Evolutionary conservation across 2,113 vertebrate species (phyloP).

Genomic region (Motacilla tschutschensis): DNA sequence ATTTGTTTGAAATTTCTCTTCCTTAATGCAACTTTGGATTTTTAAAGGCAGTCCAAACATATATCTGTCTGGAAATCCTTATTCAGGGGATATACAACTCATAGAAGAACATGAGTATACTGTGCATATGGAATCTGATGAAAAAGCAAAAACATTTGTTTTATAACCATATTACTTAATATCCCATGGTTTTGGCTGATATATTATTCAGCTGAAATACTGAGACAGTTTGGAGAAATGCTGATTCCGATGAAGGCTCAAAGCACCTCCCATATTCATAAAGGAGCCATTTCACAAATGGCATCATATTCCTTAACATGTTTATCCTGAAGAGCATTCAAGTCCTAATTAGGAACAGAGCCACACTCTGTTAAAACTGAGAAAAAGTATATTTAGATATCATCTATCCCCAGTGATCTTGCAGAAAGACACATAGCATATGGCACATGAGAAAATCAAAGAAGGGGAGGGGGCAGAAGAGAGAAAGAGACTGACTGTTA

Average conservation of each 20-base stretch:
- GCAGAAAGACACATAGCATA: conserved; percentile 20
- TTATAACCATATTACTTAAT: background rate
- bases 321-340: conserved; percentile 21
- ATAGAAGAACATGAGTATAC: background rate
- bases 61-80: background rate
- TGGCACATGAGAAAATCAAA: background rate
- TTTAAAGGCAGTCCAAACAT: background rate
- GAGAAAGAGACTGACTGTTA: background rate
- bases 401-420: conserved; percentile 10
- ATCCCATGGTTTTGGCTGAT: background rate
- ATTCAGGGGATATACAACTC: background rate
- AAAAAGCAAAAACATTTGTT: background rate
- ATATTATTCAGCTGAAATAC: background rate
- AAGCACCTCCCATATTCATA: background rate
- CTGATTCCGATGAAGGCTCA: background rate
- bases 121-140: background rate
- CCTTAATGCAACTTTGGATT: background rate
- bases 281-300: background rate
- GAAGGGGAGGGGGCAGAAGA: background rate
- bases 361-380: background rate
- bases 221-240: background rate
- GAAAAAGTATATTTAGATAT: conserved; percentile 43
- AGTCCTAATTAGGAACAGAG: background rate
- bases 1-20: background rate
- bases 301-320: background rate